Evolutionary conservation across 2,113 vertebrate genomes (phyloP).

Genomic region (Harpagus bidentatus): DNA sequence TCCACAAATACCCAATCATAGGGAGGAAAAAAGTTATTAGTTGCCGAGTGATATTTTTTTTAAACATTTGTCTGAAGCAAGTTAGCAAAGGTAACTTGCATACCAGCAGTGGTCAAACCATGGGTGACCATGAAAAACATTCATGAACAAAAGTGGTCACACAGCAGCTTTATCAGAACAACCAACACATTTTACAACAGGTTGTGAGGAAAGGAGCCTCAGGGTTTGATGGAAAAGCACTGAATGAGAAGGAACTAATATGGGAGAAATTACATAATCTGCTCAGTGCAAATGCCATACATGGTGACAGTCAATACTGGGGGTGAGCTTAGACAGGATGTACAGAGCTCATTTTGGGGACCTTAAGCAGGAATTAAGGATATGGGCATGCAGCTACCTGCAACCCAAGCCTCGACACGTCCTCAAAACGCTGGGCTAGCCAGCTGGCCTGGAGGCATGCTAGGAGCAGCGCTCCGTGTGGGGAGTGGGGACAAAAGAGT

Average conservation of each 20-base stretch:
- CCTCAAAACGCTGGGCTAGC: neutral
- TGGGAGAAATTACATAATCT: neutral
- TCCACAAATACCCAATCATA: neutral
- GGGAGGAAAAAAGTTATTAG: neutral
- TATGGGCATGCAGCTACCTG: neutral
- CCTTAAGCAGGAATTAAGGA: neutral
- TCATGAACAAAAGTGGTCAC: neutral
- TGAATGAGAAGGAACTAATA: neutral
- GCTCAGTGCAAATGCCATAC: neutral
- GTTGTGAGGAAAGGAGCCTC: neutral
- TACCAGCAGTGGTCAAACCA: neutral
- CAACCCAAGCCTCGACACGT: neutral
- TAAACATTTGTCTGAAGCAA: neutral
- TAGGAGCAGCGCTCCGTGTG: neutral
- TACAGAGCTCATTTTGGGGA: neutral
- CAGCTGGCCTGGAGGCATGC: neutral
- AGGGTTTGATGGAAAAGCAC: neutral
- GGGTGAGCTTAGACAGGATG: neutral
- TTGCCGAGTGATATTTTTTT: neutral
- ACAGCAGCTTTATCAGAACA: neutral
- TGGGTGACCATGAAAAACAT: neutral
- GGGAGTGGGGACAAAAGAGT: neutral
- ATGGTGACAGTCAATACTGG: neutral
- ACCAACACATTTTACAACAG: neutral
- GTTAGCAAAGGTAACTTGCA: neutral